Percentiles rank a stretch among this genome's conserved stretches.
Evolutionary conservation across 2,113 vertebrate species (phyloP).

Genomic region (Pituophis catenifer): DNA sequence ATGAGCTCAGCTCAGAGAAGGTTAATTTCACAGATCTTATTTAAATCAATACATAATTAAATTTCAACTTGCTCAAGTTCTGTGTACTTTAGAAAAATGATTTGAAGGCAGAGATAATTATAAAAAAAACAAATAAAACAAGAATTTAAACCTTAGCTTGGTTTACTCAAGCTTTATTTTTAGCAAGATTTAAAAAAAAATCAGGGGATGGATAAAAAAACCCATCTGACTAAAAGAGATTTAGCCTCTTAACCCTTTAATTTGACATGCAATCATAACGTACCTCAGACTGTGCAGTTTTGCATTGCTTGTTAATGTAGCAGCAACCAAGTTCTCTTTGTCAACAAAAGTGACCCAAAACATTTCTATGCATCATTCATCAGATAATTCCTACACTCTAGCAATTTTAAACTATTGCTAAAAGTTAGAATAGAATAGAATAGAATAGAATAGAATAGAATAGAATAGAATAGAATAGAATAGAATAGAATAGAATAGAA

Average conservation of each 20-base stretch:
- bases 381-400: neutral
- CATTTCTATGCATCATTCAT: neutral
- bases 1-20: neutral
- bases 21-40: neutral
- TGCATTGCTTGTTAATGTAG: slow-evolving; percentile 9
- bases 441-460: too few species aligned
- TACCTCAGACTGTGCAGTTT: slow-evolving; percentile 1
- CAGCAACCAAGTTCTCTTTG: neutral
- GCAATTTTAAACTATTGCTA: neutral
- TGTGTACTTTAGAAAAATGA: neutral
- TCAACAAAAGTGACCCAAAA: neutral
- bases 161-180: slow-evolving; percentile 17
- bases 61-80: neutral
- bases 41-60: neutral
- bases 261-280: slow-evolving; percentile 16
- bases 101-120: slow-evolving; percentile 7
- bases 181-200: slow-evolving; percentile 25
- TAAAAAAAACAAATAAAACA: neutral
- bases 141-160: neutral
- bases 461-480: too few species aligned
- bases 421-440: too few species aligned
- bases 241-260: slow-evolving; percentile 40
- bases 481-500: too few species aligned
- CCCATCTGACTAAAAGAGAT: neutral
- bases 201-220: slow-evolving; percentile 9